Evolutionary conservation across 2,888 invertebrate genomes (phyloP).

Genomic region (Rhopalosiphum nymphaeae): DNA sequence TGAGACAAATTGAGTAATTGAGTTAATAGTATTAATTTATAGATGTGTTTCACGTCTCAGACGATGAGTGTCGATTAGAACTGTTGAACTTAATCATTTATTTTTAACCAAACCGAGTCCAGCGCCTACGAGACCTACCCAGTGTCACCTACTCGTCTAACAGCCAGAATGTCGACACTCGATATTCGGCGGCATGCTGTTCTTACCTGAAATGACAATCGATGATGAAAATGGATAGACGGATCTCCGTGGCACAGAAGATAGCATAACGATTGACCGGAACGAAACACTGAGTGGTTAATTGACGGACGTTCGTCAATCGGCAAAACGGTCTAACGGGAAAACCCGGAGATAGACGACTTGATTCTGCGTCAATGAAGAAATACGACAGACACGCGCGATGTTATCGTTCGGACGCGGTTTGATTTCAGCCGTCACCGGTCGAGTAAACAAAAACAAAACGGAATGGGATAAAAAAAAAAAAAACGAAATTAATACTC

Average conservation of each 20-base stretch:
- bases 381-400: neutral
- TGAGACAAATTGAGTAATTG: neutral
- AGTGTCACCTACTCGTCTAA: neutral
- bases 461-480: neutral
- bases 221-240: neutral
- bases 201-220: neutral
- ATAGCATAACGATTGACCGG: neutral
- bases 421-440: neutral
- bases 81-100: neutral
- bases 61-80: neutral
- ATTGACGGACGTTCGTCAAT: neutral
- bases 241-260: neutral
- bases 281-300: neutral
- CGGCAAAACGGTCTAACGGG: neutral
- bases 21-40: neutral
- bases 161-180: neutral
- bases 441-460: neutral
- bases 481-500: neutral
- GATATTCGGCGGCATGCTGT: neutral
- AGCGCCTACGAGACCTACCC: neutral
- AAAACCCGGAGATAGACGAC: neutral
- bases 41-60: neutral
- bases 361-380: neutral
- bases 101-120: neutral
- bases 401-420: neutral